Evolutionary conservation across 1,140 invertebrate genomes (phyloP), one percentile per base, ranked within the genome.

Genomic region (Plodia interpunctella): DNA sequence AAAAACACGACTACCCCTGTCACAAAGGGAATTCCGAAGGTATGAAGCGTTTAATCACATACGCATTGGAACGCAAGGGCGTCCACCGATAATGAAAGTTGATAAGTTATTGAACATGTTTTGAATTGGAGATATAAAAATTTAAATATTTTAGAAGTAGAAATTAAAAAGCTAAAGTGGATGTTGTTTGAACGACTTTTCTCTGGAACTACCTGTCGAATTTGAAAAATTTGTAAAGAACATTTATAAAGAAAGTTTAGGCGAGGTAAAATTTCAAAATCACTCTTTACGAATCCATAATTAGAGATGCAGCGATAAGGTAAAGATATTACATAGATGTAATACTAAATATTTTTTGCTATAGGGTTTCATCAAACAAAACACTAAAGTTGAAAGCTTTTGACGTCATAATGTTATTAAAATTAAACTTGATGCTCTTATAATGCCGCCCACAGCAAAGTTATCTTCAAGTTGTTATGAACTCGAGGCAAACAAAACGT

Each of bases 21-120:
- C 71, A 80, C 76, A 83, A 80, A 85, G 67, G 72, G 70, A 84
- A 74, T 78, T 63, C 55, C 65, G 68, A 68, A 65, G 63, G 57
- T 57, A 68, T 72, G 69, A 66, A 63, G 65, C 58, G 62, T 62
- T 66, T 73, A 73, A 73, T 68, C 65, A 62, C 60, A 68, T 49
- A 63, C 68, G 54, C 66, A 62, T 66, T 55, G 63, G 66, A 70
- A 76, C 67, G 57, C 71, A 60, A 70, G 32, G 49, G 55, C 21
- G 51, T 20, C n/a, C 38, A 17, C 38, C 15, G 8, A 10, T 6
- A 32, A 15, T 0, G 38, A 6, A 44, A 44, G 6, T 15, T 15
- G 13, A 44, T 44, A 15, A 38, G n/a, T 44, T 5, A 32, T 32
- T 11, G n/a, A n/a, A n/a, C n/a, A n/a, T n/a, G n/a, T n/a, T n/a